Conservation (phyloP, 2,888 invertebrate genomes). For the Odontothrips loti region DNA sequence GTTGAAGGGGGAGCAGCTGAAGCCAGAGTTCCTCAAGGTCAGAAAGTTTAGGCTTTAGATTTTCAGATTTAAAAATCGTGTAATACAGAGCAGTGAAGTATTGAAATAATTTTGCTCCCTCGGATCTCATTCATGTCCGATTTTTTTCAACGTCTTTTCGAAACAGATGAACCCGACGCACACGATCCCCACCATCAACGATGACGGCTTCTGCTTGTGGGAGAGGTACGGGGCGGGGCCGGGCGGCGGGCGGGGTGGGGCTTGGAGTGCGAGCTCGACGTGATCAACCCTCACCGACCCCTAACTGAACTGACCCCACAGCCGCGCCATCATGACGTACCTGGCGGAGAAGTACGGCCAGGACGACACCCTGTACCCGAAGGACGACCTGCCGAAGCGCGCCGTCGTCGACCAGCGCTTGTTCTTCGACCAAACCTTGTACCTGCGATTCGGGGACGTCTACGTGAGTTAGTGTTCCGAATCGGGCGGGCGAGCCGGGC, state of each 20-base stretch:
- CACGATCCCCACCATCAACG: constrained; percentile 76
- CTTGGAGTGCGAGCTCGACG: too few relatives aligned
- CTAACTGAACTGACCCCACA: constrained; percentile 38
- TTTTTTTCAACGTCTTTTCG: too few relatives aligned
- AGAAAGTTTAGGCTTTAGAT: too few relatives aligned
- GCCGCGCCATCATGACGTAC: constrained; percentile 76
- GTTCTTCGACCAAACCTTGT: constrained; percentile 75
- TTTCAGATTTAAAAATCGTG: too few relatives aligned
- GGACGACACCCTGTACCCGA: constrained; percentile 70
- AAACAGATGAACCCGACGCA: constrained; percentile 71
- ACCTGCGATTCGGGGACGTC: constrained; percentile 63
- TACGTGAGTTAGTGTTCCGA: too few relatives aligned
- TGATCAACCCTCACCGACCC: too few relatives aligned
- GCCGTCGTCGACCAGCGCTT: constrained; percentile 73
- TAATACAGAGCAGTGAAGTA: too few relatives aligned
- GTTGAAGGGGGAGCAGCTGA: constrained; percentile 60
- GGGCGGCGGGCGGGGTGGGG: too few relatives aligned
- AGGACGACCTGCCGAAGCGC: constrained; percentile 64
- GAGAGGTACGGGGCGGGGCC: constrained; percentile 55
- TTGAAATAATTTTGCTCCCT: too few relatives aligned
- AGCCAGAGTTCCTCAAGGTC: constrained; percentile 61
- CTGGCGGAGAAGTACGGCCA: constrained; percentile 76
- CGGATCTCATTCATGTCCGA: too few relatives aligned
- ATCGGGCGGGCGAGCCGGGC: not conserved
- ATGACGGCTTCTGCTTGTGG: constrained; percentile 74